Evolutionary conservation across 2,113 vertebrate species (phyloP).

Genomic region (Heterocephalus glaber): DNA sequence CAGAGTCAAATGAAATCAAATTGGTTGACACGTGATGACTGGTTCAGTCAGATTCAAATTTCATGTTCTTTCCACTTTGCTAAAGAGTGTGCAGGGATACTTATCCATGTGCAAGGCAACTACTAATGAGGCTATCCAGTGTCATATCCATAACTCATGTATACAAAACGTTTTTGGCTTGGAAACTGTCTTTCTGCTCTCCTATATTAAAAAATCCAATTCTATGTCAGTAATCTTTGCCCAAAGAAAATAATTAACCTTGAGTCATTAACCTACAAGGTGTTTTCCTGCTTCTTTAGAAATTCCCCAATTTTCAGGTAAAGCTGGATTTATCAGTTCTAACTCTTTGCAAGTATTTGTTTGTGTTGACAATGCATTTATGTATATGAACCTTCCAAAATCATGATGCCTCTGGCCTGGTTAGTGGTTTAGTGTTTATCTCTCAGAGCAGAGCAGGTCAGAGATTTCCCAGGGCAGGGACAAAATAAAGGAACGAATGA

Average conservation of each 20-base stretch:
- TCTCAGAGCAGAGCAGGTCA: conserved; percentile 1
- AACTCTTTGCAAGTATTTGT: not conserved
- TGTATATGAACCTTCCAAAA: not conserved
- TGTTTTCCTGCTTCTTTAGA: not conserved
- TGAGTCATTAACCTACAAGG: not conserved
- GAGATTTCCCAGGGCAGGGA: not conserved
- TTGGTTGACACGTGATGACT: not conserved
- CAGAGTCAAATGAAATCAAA: not conserved
- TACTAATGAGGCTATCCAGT: not conserved
- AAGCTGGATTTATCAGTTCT: not conserved
- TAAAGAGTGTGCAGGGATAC: not conserved
- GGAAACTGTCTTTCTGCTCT: not conserved
- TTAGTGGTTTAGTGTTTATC: not conserved
- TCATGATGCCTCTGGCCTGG: not conserved
- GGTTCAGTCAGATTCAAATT: not conserved
- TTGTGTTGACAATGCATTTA: not conserved
- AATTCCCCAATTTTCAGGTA: not conserved
- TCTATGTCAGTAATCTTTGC: not conserved
- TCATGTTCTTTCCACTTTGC: not conserved
- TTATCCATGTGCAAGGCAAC: not conserved
- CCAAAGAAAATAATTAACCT: not conserved
- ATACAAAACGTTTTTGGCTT: not conserved
- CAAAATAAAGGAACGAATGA: conserved; percentile 28
- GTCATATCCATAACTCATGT: not conserved
- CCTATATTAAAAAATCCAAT: not conserved